Evolutionary conservation across 1,140 invertebrate genomes (phyloP), one percentile per base, ranked within the genome.

Genomic region (Pseudachorutes palmiensis): DNA sequence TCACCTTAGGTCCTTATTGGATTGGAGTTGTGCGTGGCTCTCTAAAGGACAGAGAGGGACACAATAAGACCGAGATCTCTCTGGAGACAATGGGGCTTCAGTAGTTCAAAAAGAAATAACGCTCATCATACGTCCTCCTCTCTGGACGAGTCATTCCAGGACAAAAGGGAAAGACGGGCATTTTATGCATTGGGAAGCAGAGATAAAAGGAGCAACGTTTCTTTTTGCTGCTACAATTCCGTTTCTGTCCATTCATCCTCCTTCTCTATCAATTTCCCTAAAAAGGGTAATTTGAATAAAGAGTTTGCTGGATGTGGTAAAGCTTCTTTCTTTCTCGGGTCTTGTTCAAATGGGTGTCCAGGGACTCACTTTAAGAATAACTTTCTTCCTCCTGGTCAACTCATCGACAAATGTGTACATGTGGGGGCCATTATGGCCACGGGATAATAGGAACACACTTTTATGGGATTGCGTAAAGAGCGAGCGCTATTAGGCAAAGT

Each of bases 281-380:
- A 61, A 61, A 61, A 61, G 59, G 59, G 59, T 61, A 30, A 61
- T 61, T 61, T 61, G 59, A 61, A 61, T 61, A 61, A 61, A 32
- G 33, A 32, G 51, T 55, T 19, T 45, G 9, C 19, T 19, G 9
- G 36, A 19, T 19, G 36, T 45, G 36, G n/a, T n/a, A n/a, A n/a
- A n/a, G 5, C 36, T 41, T 19, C 19, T 41, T 41, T 41, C 36
- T 41, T 55, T 22, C 24, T 55, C 51, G 51, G 36, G 9, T 14
- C 14, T 24, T 24, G 51, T 19, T 41, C 5, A n/a, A 61, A 61
- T 61, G 59, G 59, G 59, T 32, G 59, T 61, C 59, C 5, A 61
- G 59, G 59, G 59, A 61, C 29, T 61, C 59, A 61, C 59, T 61
- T n/a, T n/a, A 9, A 55, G 51, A 9, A 9, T 55, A 55, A 55